Evolutionary conservation across 1,140 invertebrate genomes (phyloP).

Genomic region (Diorhabda elongata): DNA sequence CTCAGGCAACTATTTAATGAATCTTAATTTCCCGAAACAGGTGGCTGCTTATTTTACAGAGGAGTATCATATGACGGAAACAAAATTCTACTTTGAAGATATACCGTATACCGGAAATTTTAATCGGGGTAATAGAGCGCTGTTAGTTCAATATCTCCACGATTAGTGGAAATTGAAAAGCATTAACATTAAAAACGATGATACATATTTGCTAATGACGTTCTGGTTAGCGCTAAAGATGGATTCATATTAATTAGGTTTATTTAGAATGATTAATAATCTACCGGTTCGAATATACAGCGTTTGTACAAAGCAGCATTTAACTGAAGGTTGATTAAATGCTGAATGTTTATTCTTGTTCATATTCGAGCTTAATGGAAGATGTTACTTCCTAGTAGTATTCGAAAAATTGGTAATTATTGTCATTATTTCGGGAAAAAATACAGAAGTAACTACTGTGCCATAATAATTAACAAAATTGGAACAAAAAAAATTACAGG

Average conservation of each 20-base stretch:
- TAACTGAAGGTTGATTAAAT: too few relatives aligned
- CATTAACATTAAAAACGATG: neutral
- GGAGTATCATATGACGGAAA: neutral
- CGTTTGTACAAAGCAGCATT: too few relatives aligned
- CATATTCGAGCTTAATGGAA: too few relatives aligned
- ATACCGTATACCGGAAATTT: neutral
- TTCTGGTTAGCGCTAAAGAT: neutral
- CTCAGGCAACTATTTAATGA: neutral
- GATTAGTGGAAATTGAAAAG: neutral
- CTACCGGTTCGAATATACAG: too few relatives aligned
- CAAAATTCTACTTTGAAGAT: neutral
- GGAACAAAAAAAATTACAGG: too few relatives aligned
- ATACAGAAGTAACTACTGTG: too few relatives aligned
- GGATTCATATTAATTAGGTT: neutral
- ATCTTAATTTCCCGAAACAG: conserved; percentile 2
- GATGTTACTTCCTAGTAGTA: too few relatives aligned
- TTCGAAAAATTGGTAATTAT: too few relatives aligned
- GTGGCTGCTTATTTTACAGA: neutral
- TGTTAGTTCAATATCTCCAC: conserved; percentile 2
- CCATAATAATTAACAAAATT: too few relatives aligned
- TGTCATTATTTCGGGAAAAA: too few relatives aligned
- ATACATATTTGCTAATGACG: neutral
- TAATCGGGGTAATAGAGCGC: neutral
- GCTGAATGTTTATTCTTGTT: too few relatives aligned
- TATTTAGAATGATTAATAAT: too few relatives aligned